Conservation (phyloP, 30 jellyfish, hydroid and myxozoan species). For the Morbakka virulenta region DNA sequence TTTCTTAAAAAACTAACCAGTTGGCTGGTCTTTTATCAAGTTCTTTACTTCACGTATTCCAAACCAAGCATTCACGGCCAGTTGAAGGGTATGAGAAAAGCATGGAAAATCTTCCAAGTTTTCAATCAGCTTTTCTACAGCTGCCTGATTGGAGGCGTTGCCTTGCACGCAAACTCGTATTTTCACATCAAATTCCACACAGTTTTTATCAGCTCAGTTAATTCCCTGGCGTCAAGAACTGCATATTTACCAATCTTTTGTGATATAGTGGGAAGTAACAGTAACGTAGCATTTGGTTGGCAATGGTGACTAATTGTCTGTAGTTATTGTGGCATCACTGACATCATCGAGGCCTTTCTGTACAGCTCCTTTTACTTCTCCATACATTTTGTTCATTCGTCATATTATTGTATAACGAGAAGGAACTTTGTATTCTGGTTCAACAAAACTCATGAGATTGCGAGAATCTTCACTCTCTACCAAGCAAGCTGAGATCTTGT, state of each 20-base stretch:
- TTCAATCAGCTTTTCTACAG: constrained; percentile 11
- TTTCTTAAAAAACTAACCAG: constrained; percentile 15
- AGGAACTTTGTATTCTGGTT: constrained; percentile 52
- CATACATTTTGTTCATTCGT: constrained; percentile 32
- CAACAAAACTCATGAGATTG: constrained; percentile 13
- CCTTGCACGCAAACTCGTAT: constrained; percentile 35
- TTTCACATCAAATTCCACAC: constrained; percentile 44
- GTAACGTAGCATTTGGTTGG: constrained; percentile 50
- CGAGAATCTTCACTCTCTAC: constrained; percentile 53
- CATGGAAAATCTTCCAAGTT: constrained; percentile 52
- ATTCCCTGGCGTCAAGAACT: constrained; percentile 38
- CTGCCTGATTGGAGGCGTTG: constrained; percentile 38
- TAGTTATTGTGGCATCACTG: constrained; percentile 33
- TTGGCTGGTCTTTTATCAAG: constrained; percentile 3
- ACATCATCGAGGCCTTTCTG: constrained; percentile 7
- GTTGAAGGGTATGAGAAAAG: constrained; percentile 50
- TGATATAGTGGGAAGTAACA: constrained; percentile 39
- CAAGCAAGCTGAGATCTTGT: constrained; percentile 49
- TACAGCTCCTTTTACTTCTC: constrained; percentile 18
- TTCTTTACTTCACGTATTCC: constrained; percentile 27
- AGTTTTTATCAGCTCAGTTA: constrained; percentile 6
- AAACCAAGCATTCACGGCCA: constrained; percentile 51
- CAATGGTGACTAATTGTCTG: constrained; percentile 54
- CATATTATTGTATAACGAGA: constrained; percentile 40
- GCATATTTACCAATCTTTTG: too few species aligned